These are phyloP conservation scores for Corbicula japonica DNA, from an alignment of 2,888 invertebrate genomes.

Conservation along the genomic window DNA sequence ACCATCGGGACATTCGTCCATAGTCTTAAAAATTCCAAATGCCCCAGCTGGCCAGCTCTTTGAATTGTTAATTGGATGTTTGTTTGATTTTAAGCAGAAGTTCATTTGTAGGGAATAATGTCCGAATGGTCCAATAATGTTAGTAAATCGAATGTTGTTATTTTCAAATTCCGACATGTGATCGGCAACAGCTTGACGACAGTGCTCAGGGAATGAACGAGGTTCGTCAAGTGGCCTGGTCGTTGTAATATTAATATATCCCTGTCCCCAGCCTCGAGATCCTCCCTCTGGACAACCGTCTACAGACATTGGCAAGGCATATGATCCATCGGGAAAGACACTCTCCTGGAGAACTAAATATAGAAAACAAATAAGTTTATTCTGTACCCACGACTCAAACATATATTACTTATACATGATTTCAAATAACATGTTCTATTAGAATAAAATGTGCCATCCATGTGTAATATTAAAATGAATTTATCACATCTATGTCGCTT, in stretches of 20 bases:
- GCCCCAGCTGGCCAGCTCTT: not conserved
- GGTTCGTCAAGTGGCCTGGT: not conserved
- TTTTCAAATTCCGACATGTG: not conserved
- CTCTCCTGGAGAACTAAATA: not conserved
- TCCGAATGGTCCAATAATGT: slow-evolving; percentile 5
- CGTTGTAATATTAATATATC: slow-evolving; percentile 7
- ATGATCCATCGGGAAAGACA: not conserved
- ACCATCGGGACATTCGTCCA: not conserved
- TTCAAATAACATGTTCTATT: no score
- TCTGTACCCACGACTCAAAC: no score
- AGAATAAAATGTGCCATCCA: no score
- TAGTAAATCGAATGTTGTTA: not conserved
- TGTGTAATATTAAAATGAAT: no score
- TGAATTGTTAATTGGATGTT: not conserved
- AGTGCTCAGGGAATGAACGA: not conserved
- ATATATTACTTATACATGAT: no score
- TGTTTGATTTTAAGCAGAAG: not conserved
- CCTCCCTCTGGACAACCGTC: slow-evolving; percentile 4
- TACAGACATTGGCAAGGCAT: slow-evolving; percentile 1
- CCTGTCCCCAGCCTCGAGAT: not conserved
- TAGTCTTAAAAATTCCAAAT: not conserved
- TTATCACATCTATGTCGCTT: no score
- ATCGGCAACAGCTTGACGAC: not conserved
- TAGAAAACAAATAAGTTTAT: no score
- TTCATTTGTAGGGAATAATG: slow-evolving; percentile 10